Base-by-base conservation (phyloP, 1,140 invertebrate species). In the Atta texana region DNA sequence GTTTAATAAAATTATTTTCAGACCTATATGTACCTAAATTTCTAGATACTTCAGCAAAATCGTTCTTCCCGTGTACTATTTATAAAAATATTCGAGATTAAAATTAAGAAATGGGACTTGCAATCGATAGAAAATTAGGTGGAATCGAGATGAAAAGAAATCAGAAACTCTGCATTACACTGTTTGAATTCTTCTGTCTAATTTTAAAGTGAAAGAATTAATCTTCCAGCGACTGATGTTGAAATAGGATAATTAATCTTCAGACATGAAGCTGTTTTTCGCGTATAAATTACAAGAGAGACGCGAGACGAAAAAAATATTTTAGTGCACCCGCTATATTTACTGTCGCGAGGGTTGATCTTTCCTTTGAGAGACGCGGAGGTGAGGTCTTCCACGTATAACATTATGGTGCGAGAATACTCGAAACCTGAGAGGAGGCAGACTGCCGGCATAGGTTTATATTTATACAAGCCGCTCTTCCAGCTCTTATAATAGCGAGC, bases 341-440 rank as follows among this genome's bases (percentile, higher is more conserved):
- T 84, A 74, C 74, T 55, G 21, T 51, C 51, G 53, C 21, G 55
- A 75, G 24, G 69, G 24, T 87, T 88, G 88, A 91, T 92, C 81
- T 90, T 88, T 84, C 63, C 69, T 90, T 90, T 89, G 89, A 90
- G 90, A 92, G 80, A 89, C 68, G 88, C 71, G 88, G 91, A 90
- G 77, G 87, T 90, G 86, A 88, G 21, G 81, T 89, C 71, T 71
- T 89, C 68, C 72, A 87, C 89, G 86, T 87, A 92, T 93, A 94
- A 82, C 24, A 21, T 94, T 93, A 91, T 93, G 89, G 90, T 88
- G 94, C 92, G 69, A 44, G 66, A 81, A 91, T 85, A 91, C 90
- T 92, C 89, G 93, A 94, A 94, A 94, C 93, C 91, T 91, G 94
- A 94, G 92, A 64, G 92, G 77, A 94, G 92, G 76, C 87, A 86